phyloP scores from a whole-genome alignment of 53 echinoderm and acorn worm genomes.

The Patiria pectinifera region DNA sequence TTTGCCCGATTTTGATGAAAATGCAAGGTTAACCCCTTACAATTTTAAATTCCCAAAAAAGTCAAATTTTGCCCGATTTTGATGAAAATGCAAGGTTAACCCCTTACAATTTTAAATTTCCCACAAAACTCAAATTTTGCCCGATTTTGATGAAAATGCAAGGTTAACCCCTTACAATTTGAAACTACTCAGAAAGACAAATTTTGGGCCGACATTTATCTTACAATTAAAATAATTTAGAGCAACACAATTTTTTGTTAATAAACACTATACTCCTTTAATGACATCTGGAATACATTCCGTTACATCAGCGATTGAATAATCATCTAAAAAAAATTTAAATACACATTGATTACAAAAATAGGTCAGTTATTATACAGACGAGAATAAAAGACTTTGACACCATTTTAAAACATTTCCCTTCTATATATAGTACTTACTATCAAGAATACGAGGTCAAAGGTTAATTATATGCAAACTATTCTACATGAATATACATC shows the following conservation, averaged over 20 bases:
- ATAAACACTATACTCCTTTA: neutral
- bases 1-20: no score
- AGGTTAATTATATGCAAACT: neutral
- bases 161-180: no score
- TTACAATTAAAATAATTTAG: no score
- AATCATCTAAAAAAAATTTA: neutral
- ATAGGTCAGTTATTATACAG: neutral
- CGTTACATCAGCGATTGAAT: neutral
- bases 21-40: no score
- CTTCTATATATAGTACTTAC: neutral
- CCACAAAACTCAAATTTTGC: no score
- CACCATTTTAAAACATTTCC: neutral
- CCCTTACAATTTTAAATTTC: no score
- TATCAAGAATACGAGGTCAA: neutral
- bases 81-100: no score
- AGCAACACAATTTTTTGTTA: neutral
- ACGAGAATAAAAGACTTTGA: neutral
- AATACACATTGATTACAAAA: slow-evolving; percentile 3
- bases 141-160: no score
- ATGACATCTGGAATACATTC: slow-evolving; percentile 1
- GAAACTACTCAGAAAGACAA: no score
- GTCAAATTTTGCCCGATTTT: no score
- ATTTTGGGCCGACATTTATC: no score
- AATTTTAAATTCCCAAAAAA: no score
- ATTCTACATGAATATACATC: neutral